Base-by-base conservation (phyloP, 1,140 invertebrate genomes). In the Scaptodrosophila lebanonensis region DNA sequence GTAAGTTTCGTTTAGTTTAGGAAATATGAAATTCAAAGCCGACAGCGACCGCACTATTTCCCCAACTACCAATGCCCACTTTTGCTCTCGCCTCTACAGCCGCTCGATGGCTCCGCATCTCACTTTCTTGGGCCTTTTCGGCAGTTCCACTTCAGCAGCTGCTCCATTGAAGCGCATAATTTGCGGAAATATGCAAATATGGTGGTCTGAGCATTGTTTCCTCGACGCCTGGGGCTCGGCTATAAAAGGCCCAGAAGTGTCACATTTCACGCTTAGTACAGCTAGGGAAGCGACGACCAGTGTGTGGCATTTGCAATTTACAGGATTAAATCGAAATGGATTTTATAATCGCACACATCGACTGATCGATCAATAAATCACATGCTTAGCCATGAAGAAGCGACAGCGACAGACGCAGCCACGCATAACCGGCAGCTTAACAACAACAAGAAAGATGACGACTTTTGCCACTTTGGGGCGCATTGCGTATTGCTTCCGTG, bases 171-270 rank as follows among this genome's bases (percentile, higher is more conserved):
- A 66, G 75, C 75, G 75, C 70, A 70, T 79, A 79, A 79, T 79
- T 82, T 75, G 49, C 75, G 75, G 75, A 82, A 79, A 82, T 79
- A 62, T 62, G 52, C 48, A 62, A 79, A 68, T n/a, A 57, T 66
- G 42, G 36, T 62, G 71, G 53, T 36, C 44, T 32, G 33, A 38
- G 29, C 16, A 22, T 33, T 12, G 16, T 70, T 82, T 70, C 51
- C 51, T 51, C 20, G 45, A 25, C 18, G 16, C 20, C 32, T 61
- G 7, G 6, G 17, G 3, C 30, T 11, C 40, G 12, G 29, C 64
- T 85, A 85, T 85, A 85, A 85, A 85, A 84, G 83, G 20, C 22
- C 32, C 20, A 64, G 27, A 75, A 84, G 76, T 79, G 76, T 66
- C 54, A 85, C 40, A 84, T 62, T 66, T 75, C 61, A 83, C 68